Conservation (phyloP, 2,888 invertebrate species). For the Eledone cirrhosa region DNA sequence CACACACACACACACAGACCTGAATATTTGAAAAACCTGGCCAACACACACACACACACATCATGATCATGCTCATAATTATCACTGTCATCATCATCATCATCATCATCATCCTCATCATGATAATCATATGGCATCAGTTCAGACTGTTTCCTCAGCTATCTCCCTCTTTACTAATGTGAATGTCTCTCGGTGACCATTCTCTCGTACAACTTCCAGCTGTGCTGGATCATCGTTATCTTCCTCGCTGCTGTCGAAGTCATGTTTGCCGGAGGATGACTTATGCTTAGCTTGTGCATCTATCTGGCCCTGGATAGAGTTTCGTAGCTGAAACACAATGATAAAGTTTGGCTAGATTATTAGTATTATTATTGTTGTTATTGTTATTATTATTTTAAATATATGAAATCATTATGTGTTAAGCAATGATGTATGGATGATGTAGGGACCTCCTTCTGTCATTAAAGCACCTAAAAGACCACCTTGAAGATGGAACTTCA, state of each 20-base stretch:
- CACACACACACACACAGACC: no score
- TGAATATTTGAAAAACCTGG: no score
- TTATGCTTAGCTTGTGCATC: constrained; percentile 48
- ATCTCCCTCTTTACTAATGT: constrained; percentile 10
- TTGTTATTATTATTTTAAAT: not conserved
- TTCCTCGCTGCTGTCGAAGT: constrained; percentile 20
- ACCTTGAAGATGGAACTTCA: no score
- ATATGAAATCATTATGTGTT: not conserved
- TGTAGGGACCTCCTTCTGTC: not conserved
- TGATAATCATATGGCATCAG: no score
- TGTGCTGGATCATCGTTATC: constrained; percentile 35
- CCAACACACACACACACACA: no score
- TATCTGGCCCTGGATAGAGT: constrained; percentile 58
- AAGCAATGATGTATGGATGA: not conserved
- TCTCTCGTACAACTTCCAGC: constrained; percentile 30
- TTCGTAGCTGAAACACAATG: constrained; percentile 45
- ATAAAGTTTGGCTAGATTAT: not conserved
- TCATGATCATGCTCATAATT: no score
- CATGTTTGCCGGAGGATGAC: not conserved
- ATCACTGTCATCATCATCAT: no score
- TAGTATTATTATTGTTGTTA: not conserved
- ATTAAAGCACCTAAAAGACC: no score
- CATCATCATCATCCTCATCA: no score
- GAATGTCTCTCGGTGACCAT: constrained; percentile 23
- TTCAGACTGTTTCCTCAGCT: constrained; percentile 19